These are phyloP conservation scores for Lasioglossum pauxillum DNA, from an alignment of 2,888 invertebrate genomes.

Conservation along the genomic window DNA sequence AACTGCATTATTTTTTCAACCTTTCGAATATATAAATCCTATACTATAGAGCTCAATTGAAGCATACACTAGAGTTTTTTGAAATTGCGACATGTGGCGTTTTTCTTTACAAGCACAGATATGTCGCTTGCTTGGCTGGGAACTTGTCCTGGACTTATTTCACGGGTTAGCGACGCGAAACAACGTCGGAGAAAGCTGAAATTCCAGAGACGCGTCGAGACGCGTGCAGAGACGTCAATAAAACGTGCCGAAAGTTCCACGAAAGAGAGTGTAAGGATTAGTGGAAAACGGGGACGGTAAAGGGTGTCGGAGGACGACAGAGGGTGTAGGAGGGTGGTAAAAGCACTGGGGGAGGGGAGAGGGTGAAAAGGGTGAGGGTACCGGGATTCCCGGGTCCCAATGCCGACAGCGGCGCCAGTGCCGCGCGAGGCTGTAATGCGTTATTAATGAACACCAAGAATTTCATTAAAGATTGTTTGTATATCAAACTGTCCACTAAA, in stretches of 20 bases:
- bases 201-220: neutral
- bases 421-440: conserved; percentile 85
- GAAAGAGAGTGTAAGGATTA: conserved; percentile 41
- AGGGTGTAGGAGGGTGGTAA: neutral
- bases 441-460: conserved; percentile 89
- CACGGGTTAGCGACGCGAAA: neutral
- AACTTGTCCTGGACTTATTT: too few relatives aligned
- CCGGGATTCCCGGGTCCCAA: conserved; percentile 72
- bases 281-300: conserved; percentile 58
- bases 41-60: too few relatives aligned
- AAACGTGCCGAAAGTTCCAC: conserved; percentile 35
- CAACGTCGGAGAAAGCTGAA: neutral
- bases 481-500: conserved; percentile 88
- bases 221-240: neutral
- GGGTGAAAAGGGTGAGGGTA: conserved; percentile 39
- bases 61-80: too few relatives aligned
- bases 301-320: conserved; percentile 61
- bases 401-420: conserved; percentile 72
- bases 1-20: too few relatives aligned
- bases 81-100: too few relatives aligned
- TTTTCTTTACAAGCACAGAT: too few relatives aligned
- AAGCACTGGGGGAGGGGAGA: conserved; percentile 28
- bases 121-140: too few relatives aligned
- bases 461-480: conserved; percentile 89
- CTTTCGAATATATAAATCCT: too few relatives aligned